Base-by-base conservation (phyloP, 2,888 invertebrate species). In the Leptinotarsa peninsularis region DNA sequence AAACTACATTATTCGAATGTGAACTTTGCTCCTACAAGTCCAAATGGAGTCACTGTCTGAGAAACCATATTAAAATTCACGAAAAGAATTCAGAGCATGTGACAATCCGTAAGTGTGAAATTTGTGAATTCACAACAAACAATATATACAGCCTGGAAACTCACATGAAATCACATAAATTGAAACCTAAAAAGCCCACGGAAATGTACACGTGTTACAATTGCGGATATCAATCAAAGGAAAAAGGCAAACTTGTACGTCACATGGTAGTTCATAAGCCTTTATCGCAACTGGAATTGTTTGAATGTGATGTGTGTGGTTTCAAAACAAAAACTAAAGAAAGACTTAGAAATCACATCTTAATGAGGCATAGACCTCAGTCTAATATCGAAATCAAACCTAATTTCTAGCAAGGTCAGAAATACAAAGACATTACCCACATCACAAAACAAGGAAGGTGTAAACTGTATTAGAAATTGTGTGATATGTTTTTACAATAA, bases 21-120 rank as follows among this genome's bases (percentile, higher is more conserved):
- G 68, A 68, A 43, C 23, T 68, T 4, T 68, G 68, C 18, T 14
- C 68, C 7, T 68, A 54, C 52, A 33, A 68, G 54, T n/a, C 68
- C n/a, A 68, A 68, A 52, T 54, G 68, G 68, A 17, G 52, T 13
- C 68, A 68, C n/a, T 54, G 68, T n/a, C 54, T 68, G 4, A 52
- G 68, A 23, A 68, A 68, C n/a, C 68, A 68, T 18, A 23, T 67
- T 18, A 67, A 50, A 49, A 17, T 50, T 7, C 68, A 68, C 27
- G 54, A 68, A n/a, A 68, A 68, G 13, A 60, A 60, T 23, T 23
- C 60, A 15, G 23, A 68, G 23, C 18, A 23, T 3, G 4, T 50
- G 18, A 33, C 67, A 1, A 54, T 68, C 5, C 68, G 49, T n/a
- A 68, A 68, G n/a, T 68, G 68, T 10, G 52, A 68, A n/a, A n/a